phyloP scores from a whole-genome alignment of 2,888 invertebrate genomes.

The Stegophylla sp. region DNA sequence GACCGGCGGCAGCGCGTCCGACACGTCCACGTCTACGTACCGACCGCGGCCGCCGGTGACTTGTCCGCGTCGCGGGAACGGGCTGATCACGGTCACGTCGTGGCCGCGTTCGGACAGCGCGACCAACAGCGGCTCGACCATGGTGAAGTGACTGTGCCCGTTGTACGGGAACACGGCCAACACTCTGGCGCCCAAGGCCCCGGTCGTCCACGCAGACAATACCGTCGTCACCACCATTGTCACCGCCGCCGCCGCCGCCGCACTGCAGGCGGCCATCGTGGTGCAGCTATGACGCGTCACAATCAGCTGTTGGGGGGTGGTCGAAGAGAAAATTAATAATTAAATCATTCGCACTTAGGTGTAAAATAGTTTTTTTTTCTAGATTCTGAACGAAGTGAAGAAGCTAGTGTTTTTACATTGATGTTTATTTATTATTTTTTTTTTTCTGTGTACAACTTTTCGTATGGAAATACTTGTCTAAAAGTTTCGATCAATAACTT shows the following conservation, averaged over 20 bases:
- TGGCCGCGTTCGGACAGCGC: slow-evolving; percentile 43
- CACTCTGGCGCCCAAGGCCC: slow-evolving; percentile 59
- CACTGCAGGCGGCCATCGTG: background rate
- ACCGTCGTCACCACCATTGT: background rate
- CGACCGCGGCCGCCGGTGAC: background rate
- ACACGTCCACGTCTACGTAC: slow-evolving; percentile 51
- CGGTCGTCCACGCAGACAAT: background rate
- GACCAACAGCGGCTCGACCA: slow-evolving; percentile 36
- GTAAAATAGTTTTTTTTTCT: no score
- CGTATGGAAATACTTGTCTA: no score
- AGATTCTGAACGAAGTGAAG: no score
- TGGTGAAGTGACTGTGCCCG: slow-evolving; percentile 63
- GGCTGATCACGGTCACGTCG: slow-evolving; percentile 29
- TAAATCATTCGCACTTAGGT: no score
- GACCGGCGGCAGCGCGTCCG: slow-evolving; percentile 44
- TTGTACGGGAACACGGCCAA: slow-evolving; percentile 63
- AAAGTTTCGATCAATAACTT: no score
- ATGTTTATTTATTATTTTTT: no score
- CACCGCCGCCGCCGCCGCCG: background rate
- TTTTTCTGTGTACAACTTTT: no score
- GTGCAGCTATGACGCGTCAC: background rate
- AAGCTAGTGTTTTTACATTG: no score
- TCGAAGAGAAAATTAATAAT: no score
- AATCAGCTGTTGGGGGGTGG: no score
- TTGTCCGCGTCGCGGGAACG: background rate